A percentile compares a stretch with the other conserved stretches of the same genome.
These are phyloP conservation scores for Himalopsyche phryganea DNA, from an alignment of 1,140 invertebrate genomes.

Conservation along the genomic window DNA sequence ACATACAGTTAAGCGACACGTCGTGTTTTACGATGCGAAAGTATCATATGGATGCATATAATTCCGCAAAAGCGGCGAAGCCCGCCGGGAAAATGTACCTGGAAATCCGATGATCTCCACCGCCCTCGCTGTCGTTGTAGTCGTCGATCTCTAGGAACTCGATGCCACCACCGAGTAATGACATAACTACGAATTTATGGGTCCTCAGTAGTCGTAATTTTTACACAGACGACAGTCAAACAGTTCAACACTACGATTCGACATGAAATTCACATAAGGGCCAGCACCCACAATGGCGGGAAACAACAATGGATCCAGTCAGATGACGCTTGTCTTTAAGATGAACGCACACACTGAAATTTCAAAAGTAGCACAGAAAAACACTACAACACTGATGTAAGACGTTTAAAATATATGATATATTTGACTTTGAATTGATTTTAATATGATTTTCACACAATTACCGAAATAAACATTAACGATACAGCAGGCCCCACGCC, in stretches of 20 bases:
- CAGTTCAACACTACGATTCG: slow-evolving; percentile 7
- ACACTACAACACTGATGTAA: slow-evolving; percentile 7
- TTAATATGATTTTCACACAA: slow-evolving; percentile 19
- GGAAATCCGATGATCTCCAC: slow-evolving; percentile 50
- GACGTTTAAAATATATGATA: slow-evolving; percentile 6
- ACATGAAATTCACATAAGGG: slow-evolving; percentile 33
- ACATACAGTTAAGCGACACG: neutral
- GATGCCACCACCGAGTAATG: slow-evolving; percentile 53
- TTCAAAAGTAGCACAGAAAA: neutral
- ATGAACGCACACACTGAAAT: slow-evolving; percentile 13
- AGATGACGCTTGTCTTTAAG: slow-evolving; percentile 46
- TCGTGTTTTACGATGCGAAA: neutral
- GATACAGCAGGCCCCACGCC: slow-evolving; percentile 17
- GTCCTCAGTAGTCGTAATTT: slow-evolving; percentile 22
- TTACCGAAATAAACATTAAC: slow-evolving; percentile 24
- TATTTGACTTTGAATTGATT: slow-evolving; percentile 10
- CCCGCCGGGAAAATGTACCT: slow-evolving; percentile 38
- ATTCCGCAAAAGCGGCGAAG: neutral
- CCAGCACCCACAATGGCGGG: slow-evolving; percentile 53
- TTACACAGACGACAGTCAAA: slow-evolving; percentile 20
- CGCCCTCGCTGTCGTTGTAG: slow-evolving; percentile 52
- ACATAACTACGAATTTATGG: slow-evolving; percentile 43
- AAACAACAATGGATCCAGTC: slow-evolving; percentile 54
- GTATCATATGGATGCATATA: neutral
- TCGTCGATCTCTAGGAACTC: slow-evolving; percentile 52